phyloP scores from a whole-genome alignment of 2,797 vertebrate genomes.

The Ceyx erithaca region DNA sequence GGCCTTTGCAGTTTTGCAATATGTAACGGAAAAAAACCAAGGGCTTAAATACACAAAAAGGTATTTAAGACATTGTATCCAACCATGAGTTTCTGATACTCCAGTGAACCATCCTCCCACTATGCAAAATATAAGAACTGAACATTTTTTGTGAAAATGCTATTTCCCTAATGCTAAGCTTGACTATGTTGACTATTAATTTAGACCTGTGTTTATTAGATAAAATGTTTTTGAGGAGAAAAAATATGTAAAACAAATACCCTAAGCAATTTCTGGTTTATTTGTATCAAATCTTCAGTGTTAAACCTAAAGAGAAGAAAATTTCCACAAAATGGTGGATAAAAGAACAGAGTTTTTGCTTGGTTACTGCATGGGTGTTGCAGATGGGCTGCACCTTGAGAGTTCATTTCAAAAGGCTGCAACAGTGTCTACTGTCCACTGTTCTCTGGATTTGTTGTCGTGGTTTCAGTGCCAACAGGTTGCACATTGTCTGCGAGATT shows the following conservation, averaged over 20 bases:
- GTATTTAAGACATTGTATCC: not conserved
- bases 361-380: not conserved
- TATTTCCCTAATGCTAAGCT: constrained; percentile 29
- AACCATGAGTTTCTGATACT: not conserved
- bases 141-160: constrained; percentile 39
- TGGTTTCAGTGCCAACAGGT: constrained; percentile 78
- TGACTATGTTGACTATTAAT: not conserved
- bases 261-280: constrained; percentile 52
- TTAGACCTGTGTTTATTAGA: not conserved
- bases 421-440: constrained; percentile 58
- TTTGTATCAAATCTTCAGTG: constrained; percentile 72
- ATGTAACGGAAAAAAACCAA: not conserved
- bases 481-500: constrained; percentile 94
- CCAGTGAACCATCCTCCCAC: constrained; percentile 12
- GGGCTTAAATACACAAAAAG: not conserved
- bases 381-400: not conserved
- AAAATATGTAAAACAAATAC: constrained; percentile 50
- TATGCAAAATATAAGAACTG: not conserved
- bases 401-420: not conserved
- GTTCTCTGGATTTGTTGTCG: constrained; percentile 74
- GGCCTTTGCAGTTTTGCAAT: constrained; percentile 27
- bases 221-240: constrained; percentile 15
- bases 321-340: constrained; percentile 15
- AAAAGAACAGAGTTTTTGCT: constrained; percentile 20
- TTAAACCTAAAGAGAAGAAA: constrained; percentile 55